A percentile compares a stretch with the other conserved stretches of the same genome.
Conservation (phyloP, 2,888 invertebrate species). For the Rhimphoctona megacephalus region DNA sequence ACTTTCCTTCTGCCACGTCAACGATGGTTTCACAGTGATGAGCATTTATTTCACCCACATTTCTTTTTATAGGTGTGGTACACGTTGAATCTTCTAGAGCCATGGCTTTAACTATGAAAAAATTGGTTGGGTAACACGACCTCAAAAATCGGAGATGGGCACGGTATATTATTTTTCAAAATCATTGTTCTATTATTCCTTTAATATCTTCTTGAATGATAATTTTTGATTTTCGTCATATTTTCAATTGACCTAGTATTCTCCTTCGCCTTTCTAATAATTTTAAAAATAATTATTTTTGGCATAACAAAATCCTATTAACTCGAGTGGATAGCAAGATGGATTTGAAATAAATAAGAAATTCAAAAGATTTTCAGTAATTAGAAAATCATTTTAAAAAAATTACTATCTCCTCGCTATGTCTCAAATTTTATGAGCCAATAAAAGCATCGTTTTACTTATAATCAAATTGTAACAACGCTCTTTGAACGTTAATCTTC, state of each 20-base stretch:
- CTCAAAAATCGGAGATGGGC: slow-evolving; percentile 25
- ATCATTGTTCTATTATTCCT: slow-evolving; percentile 17
- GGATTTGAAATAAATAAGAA: too few species aligned
- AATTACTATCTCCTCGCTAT: not conserved
- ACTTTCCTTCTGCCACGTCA: slow-evolving; percentile 29
- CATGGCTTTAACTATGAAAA: slow-evolving; percentile 19
- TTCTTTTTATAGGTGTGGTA: slow-evolving; percentile 33
- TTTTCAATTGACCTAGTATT: not conserved
- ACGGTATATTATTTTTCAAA: slow-evolving; percentile 11
- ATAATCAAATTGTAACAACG: not conserved
- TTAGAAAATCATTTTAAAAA: not conserved
- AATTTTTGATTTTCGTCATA: not conserved
- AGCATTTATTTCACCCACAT: slow-evolving; percentile 39
- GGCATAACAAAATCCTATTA: too few species aligned
- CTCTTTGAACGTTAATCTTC: too few species aligned
- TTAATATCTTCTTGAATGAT: not conserved
- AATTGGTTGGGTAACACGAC: slow-evolving; percentile 19
- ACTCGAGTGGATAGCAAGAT: too few species aligned
- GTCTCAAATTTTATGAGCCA: not conserved
- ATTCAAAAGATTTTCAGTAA: too few species aligned
- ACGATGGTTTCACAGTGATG: slow-evolving; percentile 26
- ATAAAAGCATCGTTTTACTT: too few species aligned
- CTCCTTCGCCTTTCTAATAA: not conserved
- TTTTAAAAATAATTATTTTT: not conserved
- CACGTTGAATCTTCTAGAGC: slow-evolving; percentile 1